These are phyloP conservation scores for Empidonax traillii DNA, from an alignment of 2,113 vertebrate genomes.

Conservation along the genomic window DNA sequence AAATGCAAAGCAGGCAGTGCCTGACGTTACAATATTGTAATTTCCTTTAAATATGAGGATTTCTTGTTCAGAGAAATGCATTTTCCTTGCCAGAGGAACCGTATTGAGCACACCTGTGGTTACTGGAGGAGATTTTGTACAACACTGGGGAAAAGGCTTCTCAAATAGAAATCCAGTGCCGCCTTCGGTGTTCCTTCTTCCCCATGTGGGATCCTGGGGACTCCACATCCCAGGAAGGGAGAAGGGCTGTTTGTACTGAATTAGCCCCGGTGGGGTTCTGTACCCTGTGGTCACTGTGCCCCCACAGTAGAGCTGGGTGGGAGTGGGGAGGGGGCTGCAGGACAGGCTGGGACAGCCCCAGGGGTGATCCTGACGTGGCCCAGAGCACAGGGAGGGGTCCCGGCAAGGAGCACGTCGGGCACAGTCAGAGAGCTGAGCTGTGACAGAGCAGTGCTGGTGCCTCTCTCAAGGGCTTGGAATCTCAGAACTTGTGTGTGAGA, in stretches of 20 bases:
- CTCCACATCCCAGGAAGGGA: neutral
- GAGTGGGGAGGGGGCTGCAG: neutral
- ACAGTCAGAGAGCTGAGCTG: neutral
- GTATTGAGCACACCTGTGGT: neutral
- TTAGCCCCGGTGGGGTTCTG: neutral
- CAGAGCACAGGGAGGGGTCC: no score
- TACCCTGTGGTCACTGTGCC: neutral
- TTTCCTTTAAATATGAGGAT: neutral
- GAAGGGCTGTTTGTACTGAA: fast-evolving
- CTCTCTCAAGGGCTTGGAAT: neutral
- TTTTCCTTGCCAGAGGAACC: neutral
- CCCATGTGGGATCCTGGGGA: fast-evolving
- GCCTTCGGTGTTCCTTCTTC: neutral
- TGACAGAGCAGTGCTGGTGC: neutral
- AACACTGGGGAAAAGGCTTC: neutral
- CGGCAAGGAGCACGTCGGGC: no score
- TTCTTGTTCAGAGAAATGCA: neutral
- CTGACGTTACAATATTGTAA: neutral
- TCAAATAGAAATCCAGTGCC: neutral
- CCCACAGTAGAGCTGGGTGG: no score
- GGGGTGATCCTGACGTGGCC: no score
- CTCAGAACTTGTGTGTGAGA: neutral
- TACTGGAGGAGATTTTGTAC: neutral
- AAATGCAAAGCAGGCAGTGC: neutral
- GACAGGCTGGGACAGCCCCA: no score